A percentile compares a stretch with the other conserved stretches of the same genome.
phyloP scores from a whole-genome alignment of 2,113 vertebrate genomes.

The Syrrhaptes paradoxus region DNA sequence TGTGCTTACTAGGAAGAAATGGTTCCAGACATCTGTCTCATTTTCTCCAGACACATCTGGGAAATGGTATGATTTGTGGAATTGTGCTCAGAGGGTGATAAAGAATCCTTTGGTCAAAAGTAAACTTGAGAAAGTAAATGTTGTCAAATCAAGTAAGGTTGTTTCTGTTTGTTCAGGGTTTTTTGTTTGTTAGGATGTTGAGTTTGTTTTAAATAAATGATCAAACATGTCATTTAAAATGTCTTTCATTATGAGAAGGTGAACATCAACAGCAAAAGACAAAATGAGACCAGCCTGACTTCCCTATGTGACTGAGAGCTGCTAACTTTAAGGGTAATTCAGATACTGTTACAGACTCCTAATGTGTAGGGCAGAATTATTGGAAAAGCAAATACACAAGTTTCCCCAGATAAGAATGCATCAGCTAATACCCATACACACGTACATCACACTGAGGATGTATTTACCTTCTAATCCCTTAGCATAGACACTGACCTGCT shows the following conservation, averaged over 20 bases:
- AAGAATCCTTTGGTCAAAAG: not conserved
- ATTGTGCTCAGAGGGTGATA: not conserved
- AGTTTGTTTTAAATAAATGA: not conserved
- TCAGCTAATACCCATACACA: not conserved
- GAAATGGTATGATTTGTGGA: not conserved
- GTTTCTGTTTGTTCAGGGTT: not conserved
- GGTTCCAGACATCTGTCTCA: conserved; percentile 16
- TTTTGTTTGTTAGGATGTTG: not conserved
- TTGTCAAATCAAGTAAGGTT: not conserved
- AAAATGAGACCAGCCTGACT: not conserved
- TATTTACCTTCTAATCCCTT: not conserved
- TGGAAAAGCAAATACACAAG: not conserved
- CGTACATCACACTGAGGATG: too few species aligned
- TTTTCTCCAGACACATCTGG: conserved; percentile 24
- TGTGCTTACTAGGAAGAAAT: not conserved
- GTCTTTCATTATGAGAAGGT: not conserved
- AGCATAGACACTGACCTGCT: not conserved
- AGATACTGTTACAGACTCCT: not conserved
- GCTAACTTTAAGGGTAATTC: not conserved
- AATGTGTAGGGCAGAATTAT: not conserved
- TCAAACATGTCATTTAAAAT: not conserved
- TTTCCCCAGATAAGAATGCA: not conserved
- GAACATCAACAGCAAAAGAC: not conserved
- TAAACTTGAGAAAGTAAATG: not conserved
- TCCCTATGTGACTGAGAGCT: not conserved